Evolutionary conservation across 1,140 invertebrate species (phyloP).

Genomic region (Meloidogyne floridensis): DNA sequence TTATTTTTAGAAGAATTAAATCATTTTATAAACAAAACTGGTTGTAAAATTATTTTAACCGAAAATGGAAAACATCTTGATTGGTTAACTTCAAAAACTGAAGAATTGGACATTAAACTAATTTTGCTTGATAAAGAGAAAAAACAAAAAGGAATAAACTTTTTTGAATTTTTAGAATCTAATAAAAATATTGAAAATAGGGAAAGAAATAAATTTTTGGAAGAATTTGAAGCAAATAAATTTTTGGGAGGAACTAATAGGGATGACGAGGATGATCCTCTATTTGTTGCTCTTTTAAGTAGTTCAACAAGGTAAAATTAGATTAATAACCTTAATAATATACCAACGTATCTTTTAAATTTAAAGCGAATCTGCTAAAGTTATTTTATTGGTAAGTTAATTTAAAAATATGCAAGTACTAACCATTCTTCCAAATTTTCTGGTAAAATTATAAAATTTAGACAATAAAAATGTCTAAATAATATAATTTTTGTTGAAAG

Average conservation of each 20-base stretch:
- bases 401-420: not conserved
- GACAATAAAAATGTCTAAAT: not conserved
- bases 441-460: not conserved
- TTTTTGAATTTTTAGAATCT: slow-evolving; percentile 2
- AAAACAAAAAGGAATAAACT: not conserved
- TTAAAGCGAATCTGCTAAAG: not conserved
- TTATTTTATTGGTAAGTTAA: slow-evolving; percentile 5
- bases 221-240: not conserved
- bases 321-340: not conserved
- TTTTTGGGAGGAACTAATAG: not conserved
- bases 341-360: not conserved
- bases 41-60: not conserved
- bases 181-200: not conserved
- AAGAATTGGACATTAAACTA: not conserved
- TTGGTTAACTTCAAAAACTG: not conserved
- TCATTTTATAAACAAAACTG: not conserved
- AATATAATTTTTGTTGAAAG: too few relatives aligned
- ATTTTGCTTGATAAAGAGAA: not conserved
- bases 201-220: not conserved
- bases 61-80: not conserved
- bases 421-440: not conserved
- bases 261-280: not conserved
- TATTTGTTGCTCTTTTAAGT: slow-evolving; percentile 5
- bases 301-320: slow-evolving; percentile 2
- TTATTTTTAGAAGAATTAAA: slow-evolving; percentile 12